phyloP scores from a whole-genome alignment of 2,113 vertebrate species.

The Phycodurus eques region DNA sequence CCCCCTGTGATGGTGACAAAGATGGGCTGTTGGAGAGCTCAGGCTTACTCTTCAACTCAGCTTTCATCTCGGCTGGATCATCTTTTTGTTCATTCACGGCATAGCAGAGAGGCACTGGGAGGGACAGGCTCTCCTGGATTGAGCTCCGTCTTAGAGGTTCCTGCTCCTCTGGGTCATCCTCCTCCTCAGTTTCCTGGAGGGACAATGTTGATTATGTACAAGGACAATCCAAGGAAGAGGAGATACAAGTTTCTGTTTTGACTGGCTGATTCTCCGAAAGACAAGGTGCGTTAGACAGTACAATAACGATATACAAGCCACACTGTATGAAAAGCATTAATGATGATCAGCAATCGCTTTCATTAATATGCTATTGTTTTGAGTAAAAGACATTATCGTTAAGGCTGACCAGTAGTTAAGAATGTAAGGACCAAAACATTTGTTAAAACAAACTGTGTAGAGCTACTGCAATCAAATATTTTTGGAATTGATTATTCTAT shows the following conservation, averaged over 20 bases:
- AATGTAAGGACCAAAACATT: too few relatives aligned
- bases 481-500: too few relatives aligned
- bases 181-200: constrained; percentile 60
- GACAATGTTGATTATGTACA: constrained; percentile 39
- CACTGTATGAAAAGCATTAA: background rate
- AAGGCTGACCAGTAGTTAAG: too few relatives aligned
- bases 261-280: background rate
- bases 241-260: constrained; percentile 8
- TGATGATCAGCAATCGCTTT: background rate
- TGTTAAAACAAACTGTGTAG: too few relatives aligned
- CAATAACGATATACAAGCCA: background rate
- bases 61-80: constrained; percentile 61
- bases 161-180: constrained; percentile 63
- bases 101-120: constrained; percentile 56
- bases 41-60: constrained; percentile 63
- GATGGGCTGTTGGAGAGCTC: constrained; percentile 78
- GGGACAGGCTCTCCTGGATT: constrained; percentile 74
- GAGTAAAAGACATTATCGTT: background rate
- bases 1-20: constrained; percentile 73
- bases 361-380: background rate
- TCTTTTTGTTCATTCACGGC: constrained; percentile 61
- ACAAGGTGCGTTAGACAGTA: background rate
- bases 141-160: constrained; percentile 65
- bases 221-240: constrained; percentile 39
- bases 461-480: too few relatives aligned